Evolutionary conservation across 1,140 invertebrate genomes (phyloP), one percentile per base, ranked within the genome.

Genomic region (Temnothorax nylanderi): DNA sequence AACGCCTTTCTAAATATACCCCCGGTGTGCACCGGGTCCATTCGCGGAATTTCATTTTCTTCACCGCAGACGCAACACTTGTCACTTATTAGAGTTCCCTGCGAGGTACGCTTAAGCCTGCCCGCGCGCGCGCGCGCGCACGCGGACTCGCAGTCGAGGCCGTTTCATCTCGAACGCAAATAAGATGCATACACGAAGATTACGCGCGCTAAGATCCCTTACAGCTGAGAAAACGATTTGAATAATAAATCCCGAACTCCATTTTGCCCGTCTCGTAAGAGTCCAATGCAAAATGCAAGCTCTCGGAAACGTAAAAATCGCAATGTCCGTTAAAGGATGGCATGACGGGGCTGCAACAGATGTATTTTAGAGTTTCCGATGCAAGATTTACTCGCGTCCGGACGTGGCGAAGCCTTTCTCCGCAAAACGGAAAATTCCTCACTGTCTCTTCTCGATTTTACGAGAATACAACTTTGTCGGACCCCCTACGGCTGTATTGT

Each of bases 1-100:
- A 72, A n/a, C 41, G 44, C 49, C 51, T 56, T 62, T 87, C 89
- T 87, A 87, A 87, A 90, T 87, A 89, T 87, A 90, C 44, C 77
- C 18, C 49, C 26, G 26, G 26, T 26, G 87, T 65, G 60, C 47
- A 62, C n/a, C 44, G 13, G 72, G 32, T 76, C 47, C 75, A 76
- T 86, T 81, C 88, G 84, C 71, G 77, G 71, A 82, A 87, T 77
- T 75, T 74, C 26, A 37, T 47, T 77, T 65, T 77, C 88, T 74
- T 74, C 54, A 82, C 69, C 49, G 76, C 75, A 62, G 76, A 41
- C 54, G 6, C 51, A 75, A 64, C 54, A 62, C 77, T 87, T 89
- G 85, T 89, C 88, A 78, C 72, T 86, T 62, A 44, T 41, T 56
- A 34, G 32, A 37, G 32, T 56, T 37, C 10, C 18, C 32, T n/a